Evolutionary conservation across 2,113 vertebrate species (phyloP).

Genomic region (Tetraodon nigroviridis): DNA sequence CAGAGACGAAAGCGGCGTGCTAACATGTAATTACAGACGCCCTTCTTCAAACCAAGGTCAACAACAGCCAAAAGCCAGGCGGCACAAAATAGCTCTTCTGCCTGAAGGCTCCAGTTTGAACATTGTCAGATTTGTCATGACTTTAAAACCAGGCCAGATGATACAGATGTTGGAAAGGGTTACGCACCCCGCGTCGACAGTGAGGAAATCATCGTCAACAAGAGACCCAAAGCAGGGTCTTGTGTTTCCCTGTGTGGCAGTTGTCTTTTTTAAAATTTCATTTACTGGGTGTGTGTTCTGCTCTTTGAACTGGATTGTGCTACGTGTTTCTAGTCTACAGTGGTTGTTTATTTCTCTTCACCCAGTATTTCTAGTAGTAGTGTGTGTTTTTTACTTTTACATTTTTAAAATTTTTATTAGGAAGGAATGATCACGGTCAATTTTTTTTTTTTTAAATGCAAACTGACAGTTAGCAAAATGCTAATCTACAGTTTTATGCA

Average conservation of each 20-base stretch:
- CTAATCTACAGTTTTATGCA: too few species aligned
- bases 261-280: not conserved
- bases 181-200: conserved; percentile 15
- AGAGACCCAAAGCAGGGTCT: not conserved
- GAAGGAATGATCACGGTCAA: too few species aligned
- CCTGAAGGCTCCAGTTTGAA: conserved; percentile 51
- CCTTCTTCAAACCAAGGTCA: conserved; percentile 29
- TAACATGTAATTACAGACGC: conserved; percentile 48
- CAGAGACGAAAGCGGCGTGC: conserved; percentile 13
- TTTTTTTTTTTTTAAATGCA: too few species aligned
- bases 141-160: conserved; percentile 52
- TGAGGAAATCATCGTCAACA: conserved; percentile 15
- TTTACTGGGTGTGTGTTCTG: too few species aligned
- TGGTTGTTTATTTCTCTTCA: too few species aligned
- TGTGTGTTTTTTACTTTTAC: too few species aligned
- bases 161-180: conserved; percentile 41
- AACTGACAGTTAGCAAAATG: too few species aligned
- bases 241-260: not conserved
- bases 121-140: conserved; percentile 59
- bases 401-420: too few species aligned
- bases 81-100: conserved; percentile 37
- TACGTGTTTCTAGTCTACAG: too few species aligned
- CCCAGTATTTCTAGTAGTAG: too few species aligned
- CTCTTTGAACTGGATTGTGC: too few species aligned
- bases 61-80: conserved; percentile 20